Conservation (phyloP, 2,113 vertebrate species). For the Austrofundulus limnaeus region DNA sequence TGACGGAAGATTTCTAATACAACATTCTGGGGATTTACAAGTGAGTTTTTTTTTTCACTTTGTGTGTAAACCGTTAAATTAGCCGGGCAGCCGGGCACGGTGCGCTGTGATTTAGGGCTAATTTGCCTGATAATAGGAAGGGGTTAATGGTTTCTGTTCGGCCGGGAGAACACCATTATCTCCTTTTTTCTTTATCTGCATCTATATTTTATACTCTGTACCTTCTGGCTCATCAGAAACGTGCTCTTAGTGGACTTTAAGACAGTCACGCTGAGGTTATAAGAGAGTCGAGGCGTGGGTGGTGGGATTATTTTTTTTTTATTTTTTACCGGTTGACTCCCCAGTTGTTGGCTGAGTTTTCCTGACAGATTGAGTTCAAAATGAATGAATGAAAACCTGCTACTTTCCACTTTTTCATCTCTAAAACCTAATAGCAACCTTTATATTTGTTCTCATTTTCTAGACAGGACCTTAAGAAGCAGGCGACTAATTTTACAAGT, state of each 20-base stretch:
- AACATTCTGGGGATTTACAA: constrained; percentile 27
- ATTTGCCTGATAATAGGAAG: constrained; percentile 23
- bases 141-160: constrained; percentile 42
- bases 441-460: too few relatives aligned
- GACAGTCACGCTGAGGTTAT: background rate
- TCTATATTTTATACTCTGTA: background rate
- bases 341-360: constrained; percentile 10
- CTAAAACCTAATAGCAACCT: too few relatives aligned
- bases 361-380: constrained; percentile 6
- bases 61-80: background rate
- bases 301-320: constrained; percentile 20
- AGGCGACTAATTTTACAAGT: too few relatives aligned
- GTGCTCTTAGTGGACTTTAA: constrained; percentile 4
- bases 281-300: constrained; percentile 11
- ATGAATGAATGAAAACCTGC: constrained; percentile 24
- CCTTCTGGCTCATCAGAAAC: constrained; percentile 21
- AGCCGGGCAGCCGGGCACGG: constrained; percentile 25
- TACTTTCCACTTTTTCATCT: background rate
- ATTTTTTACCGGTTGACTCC: constrained; percentile 37
- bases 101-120: constrained; percentile 23
- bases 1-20: constrained; percentile 26
- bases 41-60: constrained; percentile 33
- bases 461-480: too few relatives aligned
- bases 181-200: constrained; percentile 10
- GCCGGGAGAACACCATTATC: constrained; percentile 27